phyloP scores from a whole-genome alignment of 2,888 invertebrate genomes.

The Drosophila infuscata region DNA sequence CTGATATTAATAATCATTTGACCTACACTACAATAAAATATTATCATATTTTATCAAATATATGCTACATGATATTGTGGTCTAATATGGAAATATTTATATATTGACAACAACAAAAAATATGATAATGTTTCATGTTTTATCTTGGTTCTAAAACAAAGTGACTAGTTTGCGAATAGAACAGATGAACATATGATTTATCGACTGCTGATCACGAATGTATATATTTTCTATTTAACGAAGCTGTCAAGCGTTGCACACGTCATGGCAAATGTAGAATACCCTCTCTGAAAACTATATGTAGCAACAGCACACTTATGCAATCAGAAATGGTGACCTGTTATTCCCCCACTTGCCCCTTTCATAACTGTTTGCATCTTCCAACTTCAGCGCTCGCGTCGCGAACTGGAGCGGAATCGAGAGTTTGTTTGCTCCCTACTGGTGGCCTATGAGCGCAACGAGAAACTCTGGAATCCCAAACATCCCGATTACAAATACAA shows the following conservation, averaged over 20 bases:
- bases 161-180: not conserved
- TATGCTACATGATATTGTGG: too few species aligned
- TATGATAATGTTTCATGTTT: not conserved
- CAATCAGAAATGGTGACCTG: constrained; percentile 34
- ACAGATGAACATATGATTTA: not conserved
- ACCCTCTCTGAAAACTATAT: not conserved
- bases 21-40: not conserved
- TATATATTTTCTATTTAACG: not conserved
- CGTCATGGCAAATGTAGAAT: not conserved
- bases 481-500: constrained; percentile 81
- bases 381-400: constrained; percentile 57
- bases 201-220: not conserved
- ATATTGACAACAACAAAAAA: too few species aligned
- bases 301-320: constrained; percentile 21
- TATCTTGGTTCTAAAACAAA: not conserved
- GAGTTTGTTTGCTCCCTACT: constrained; percentile 73
- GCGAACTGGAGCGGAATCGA: constrained; percentile 71
- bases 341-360: not conserved
- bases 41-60: too few species aligned
- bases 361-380: not conserved
- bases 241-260: not conserved
- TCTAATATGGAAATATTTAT: too few species aligned
- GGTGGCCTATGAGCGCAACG: constrained; percentile 71
- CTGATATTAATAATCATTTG: too few species aligned
- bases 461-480: constrained; percentile 81